Evolutionary conservation across 2,888 invertebrate species (phyloP).

Genomic region (Cataglyphis altisquamis): DNA sequence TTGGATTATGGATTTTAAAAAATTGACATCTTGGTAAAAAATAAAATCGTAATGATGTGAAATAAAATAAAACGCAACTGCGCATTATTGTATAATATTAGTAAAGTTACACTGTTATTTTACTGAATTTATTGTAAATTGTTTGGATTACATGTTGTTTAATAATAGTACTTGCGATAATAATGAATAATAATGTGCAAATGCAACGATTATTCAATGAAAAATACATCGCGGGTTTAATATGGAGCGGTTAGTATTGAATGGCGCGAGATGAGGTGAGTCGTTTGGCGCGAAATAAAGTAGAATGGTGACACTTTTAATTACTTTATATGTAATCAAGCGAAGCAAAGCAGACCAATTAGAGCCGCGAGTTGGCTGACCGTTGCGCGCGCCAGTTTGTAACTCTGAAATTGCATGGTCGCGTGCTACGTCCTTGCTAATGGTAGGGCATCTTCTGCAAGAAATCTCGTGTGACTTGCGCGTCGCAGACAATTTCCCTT

Average conservation of each 20-base stretch:
- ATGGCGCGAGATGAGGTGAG: background rate
- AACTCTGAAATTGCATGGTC: constrained; percentile 60
- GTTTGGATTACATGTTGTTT: background rate
- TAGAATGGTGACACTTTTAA: constrained; percentile 72
- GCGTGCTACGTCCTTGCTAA: constrained; percentile 40
- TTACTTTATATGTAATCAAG: constrained; percentile 75
- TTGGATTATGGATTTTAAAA: constrained; percentile 20
- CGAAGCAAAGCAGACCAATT: constrained; percentile 75
- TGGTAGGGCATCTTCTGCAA: constrained; percentile 36
- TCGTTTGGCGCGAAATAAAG: constrained; percentile 41
- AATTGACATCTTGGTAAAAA: background rate
- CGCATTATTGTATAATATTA: background rate
- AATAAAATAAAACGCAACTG: background rate
- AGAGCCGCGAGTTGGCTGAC: constrained; percentile 71
- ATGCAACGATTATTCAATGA: constrained; percentile 4
- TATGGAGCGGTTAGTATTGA: constrained; percentile 23
- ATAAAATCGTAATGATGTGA: background rate
- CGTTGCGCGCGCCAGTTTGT: constrained; percentile 40
- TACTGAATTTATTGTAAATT: constrained; percentile 1
- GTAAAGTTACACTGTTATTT: background rate
- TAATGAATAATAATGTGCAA: constrained; percentile 4
- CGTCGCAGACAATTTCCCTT: constrained; percentile 25
- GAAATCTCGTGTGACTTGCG: constrained; percentile 17
- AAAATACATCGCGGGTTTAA: background rate
- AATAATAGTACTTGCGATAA: background rate